Evolutionary conservation across 2,888 invertebrate genomes (phyloP), one percentile per base, ranked within the genome.

Genomic region (Drosophila tanythrix): DNA sequence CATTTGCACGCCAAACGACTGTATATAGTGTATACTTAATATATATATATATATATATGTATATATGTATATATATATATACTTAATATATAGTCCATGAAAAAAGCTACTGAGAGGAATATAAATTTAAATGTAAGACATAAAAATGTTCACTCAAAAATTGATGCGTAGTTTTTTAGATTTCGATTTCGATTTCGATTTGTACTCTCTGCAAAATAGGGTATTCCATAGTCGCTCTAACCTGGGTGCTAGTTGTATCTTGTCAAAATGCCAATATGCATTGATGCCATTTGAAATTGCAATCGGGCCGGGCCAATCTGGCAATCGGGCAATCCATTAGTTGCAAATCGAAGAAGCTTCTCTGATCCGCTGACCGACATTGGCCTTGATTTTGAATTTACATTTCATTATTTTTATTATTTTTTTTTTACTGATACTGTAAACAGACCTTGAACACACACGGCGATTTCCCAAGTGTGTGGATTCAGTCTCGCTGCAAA

Each of bases 371-470:
- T 82, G 79, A 73, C 21, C 63, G 82, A 64, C 83, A 78, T 76
- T 86, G 90, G 88, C 86, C 88, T 87, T 86, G 90, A 89, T 86
- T 90, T 88, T 83, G 71, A 80, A 75, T 82, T 74, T 73, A 67
- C 69, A 61, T 70, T 71, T 60, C 51, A 51, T 40, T 61, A 35
- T 59, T 25, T 46, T 27, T 21, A 21, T 21, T 1, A 21, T 21
- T 15, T 8, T 51, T 10, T 21, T 8, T 59, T 35, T 18, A 10
- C 11, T 38, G 25, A 63, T 67, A 62, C 38, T 51, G 38, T 61
- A 58, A 67, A 61, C 53, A 67, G 60, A 29, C 59, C 60, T 63
- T 64, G 69, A 21, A 15, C 27, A 36, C 58, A 61, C 31, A 71
- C 31, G 43, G 21, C 27, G 48, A 38, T 56, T 36, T 63, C 27